Evolutionary conservation across 2,113 vertebrate species (phyloP).

Genomic region (Amphilophus citrinellus): DNA sequence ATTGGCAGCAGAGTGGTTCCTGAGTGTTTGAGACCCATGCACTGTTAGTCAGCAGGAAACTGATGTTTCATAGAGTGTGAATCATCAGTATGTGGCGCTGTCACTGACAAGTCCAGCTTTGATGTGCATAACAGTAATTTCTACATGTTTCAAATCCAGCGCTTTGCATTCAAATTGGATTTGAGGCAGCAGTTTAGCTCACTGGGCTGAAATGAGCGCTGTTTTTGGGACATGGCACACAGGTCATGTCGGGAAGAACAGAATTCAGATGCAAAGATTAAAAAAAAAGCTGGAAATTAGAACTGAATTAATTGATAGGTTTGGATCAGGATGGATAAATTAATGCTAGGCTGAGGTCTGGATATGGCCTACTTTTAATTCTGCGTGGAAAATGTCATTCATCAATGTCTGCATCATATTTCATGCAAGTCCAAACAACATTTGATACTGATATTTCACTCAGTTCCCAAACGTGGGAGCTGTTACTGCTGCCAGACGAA

Average conservation of each 20-base stretch:
- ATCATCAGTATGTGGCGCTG: neutral
- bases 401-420: neutral
- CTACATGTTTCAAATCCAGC: neutral
- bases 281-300: neutral
- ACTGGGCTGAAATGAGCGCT: neutral
- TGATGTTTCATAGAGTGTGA: neutral
- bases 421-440: neutral
- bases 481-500: neutral
- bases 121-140: neutral
- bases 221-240: too few relatives aligned
- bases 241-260: neutral
- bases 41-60: constrained; percentile 3
- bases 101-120: neutral
- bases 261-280: neutral
- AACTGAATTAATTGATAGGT: too few relatives aligned
- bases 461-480: neutral
- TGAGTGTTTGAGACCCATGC: neutral
- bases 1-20: neutral
- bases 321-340: too few relatives aligned
- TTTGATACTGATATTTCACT: neutral
- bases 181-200: neutral
- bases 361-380: too few relatives aligned
- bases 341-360: too few relatives aligned
- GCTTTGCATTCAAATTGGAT: neutral
- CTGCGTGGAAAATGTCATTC: too few relatives aligned